Evolutionary conservation across 2,888 invertebrate genomes (phyloP).

Genomic region (Tryphoninae sp.): DNA sequence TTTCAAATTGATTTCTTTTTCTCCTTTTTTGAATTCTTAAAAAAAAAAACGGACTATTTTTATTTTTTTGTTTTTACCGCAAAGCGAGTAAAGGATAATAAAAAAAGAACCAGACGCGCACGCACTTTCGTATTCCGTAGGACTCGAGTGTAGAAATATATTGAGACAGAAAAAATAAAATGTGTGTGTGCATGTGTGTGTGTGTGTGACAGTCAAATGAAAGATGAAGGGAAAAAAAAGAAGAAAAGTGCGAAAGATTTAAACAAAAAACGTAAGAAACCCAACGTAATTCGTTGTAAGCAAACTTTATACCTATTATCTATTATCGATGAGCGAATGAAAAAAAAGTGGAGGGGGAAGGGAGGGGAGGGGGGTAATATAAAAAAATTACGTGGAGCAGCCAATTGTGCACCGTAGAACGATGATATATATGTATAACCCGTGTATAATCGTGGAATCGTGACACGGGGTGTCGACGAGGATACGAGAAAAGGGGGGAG

Average conservation of each 20-base stretch:
- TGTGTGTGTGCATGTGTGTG: conserved; percentile 53
- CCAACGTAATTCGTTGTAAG: conserved; percentile 69
- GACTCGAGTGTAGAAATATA: conserved; percentile 64
- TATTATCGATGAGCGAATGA: conserved; percentile 28
- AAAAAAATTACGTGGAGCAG: conserved; percentile 48
- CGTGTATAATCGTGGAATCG: conserved; percentile 53
- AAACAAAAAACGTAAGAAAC: conserved; percentile 24
- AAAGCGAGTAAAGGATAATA: conserved; percentile 60
- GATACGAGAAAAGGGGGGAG: neutral
- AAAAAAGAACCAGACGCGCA: conserved; percentile 22
- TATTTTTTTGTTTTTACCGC: conserved; percentile 63
- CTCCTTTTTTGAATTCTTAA: conserved; percentile 49
- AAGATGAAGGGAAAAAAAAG: conserved; percentile 43
- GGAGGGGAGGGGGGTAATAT: conserved; percentile 13
- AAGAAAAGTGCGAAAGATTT: neutral
- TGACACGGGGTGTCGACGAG: conserved; percentile 42
- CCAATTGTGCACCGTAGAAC: conserved; percentile 61
- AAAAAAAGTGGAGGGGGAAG: neutral
- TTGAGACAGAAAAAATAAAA: neutral
- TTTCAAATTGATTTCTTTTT: neutral
- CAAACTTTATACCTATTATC: conserved; percentile 37
- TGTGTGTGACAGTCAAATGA: conserved; percentile 46
- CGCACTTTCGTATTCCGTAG: conserved; percentile 66
- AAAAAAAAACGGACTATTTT: too few relatives aligned
- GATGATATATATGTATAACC: conserved; percentile 61